Percentiles rank a stretch among this genome's conserved stretches.
phyloP scores from a whole-genome alignment of 2,888 invertebrate species.

The Dryadula phaetusa region DNA sequence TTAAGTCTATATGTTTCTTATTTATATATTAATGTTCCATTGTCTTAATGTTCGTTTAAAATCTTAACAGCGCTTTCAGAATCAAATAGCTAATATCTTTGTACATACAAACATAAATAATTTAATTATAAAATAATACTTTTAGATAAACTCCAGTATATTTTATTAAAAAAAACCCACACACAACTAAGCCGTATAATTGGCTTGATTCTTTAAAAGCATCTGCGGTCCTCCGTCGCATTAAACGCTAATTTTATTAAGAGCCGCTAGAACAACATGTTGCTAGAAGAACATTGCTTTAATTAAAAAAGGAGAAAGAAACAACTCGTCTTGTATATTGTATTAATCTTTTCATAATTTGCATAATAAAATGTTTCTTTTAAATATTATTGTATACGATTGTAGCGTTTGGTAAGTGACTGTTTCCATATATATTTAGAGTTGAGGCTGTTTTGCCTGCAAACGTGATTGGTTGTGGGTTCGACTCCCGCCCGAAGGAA shows the following conservation, averaged over 20 bases:
- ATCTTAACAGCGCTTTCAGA: no score
- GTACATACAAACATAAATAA: neutral
- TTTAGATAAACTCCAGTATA: neutral
- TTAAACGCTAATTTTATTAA: slow-evolving; percentile 29
- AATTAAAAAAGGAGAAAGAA: slow-evolving; percentile 3
- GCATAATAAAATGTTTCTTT: neutral
- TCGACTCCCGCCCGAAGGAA: no score
- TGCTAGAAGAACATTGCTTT: slow-evolving; percentile 17
- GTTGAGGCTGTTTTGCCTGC: no score
- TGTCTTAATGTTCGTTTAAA: no score
- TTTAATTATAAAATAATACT: neutral
- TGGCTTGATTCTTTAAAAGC: slow-evolving; percentile 22
- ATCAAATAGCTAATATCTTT: neutral
- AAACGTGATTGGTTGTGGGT: no score
- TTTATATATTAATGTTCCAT: no score
- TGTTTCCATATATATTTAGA: no score
- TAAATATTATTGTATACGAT: no score
- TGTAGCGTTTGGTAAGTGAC: no score
- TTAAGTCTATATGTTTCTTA: no score
- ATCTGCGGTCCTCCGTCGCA: slow-evolving; percentile 26
- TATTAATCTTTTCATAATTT: neutral
- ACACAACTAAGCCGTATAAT: slow-evolving; percentile 9
- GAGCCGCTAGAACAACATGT: slow-evolving; percentile 14
- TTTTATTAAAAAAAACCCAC: neutral
- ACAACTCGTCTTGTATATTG: neutral